A percentile compares a stretch with the other conserved stretches of the same genome.
phyloP scores from a whole-genome alignment of 2,888 invertebrate genomes.

The Cordylochernes scorpioides region DNA sequence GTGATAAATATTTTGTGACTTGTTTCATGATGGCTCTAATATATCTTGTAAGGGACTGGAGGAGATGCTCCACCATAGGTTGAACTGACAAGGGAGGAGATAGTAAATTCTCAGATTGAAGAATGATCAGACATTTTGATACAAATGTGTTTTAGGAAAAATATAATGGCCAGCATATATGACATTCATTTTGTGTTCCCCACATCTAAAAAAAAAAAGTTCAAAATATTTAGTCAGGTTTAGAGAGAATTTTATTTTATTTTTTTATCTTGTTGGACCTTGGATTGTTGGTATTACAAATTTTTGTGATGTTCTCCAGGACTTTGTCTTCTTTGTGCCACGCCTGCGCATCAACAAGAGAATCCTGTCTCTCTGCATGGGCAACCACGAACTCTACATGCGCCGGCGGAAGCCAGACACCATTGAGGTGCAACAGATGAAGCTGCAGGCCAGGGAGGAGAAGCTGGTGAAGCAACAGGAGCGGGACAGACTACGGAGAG shows the following conservation, averaged over 20 bases:
- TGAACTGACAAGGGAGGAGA: too few species aligned
- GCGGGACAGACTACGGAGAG: conserved; percentile 68
- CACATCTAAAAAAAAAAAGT: too few species aligned
- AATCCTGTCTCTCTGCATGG: conserved; percentile 94
- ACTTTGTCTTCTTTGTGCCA: conserved; percentile 96
- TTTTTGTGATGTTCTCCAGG: conserved; percentile 24
- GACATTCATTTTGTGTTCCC: too few species aligned
- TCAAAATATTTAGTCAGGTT: too few species aligned
- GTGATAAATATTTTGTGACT: background rate
- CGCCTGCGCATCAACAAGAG: conserved; percentile 94
- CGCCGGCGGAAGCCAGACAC: conserved; percentile 93
- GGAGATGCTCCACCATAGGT: too few species aligned
- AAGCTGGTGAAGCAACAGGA: conserved; percentile 81
- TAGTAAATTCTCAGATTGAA: too few species aligned
- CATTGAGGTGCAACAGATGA: conserved; percentile 98
- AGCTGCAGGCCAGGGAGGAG: conserved; percentile 90
- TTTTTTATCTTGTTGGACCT: background rate
- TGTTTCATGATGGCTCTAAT: conserved; percentile 9
- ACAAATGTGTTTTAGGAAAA: too few species aligned
- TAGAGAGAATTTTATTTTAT: background rate
- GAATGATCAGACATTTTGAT: too few species aligned
- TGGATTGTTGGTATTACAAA: background rate
- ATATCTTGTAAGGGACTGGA: too few species aligned
- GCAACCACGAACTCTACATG: conserved; percentile 98
- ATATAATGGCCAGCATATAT: too few species aligned